These are phyloP conservation scores for Drosophila oshimai DNA, from an alignment of 1,140 invertebrate genomes.

Conservation along the genomic window DNA sequence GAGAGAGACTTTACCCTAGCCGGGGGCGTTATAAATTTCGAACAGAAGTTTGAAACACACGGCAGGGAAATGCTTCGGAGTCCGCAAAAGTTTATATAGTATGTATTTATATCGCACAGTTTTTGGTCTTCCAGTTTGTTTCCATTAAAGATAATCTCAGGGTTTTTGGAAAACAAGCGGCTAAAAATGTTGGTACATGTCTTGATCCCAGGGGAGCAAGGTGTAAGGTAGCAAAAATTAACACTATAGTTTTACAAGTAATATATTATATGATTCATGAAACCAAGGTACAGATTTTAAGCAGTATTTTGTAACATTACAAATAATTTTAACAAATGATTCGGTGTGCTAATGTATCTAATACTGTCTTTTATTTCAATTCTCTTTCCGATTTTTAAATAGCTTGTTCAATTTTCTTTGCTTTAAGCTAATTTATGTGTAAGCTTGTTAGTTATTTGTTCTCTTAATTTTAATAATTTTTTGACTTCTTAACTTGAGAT, in stretches of 20 bases:
- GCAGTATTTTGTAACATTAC: too few species aligned
- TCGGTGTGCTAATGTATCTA: too few species aligned
- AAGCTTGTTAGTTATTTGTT: too few species aligned
- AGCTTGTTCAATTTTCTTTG: too few species aligned
- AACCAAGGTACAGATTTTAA: too few species aligned
- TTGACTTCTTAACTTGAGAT: too few species aligned
- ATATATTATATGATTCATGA: neutral
- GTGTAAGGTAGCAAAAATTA: neutral
- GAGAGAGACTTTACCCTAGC: neutral
- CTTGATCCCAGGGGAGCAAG: neutral
- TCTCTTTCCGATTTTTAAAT: too few species aligned
- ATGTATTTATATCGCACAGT: neutral
- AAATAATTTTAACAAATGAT: too few species aligned
- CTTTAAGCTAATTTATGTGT: too few species aligned
- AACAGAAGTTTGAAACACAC: conserved; percentile 31
- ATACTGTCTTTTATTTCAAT: too few species aligned
- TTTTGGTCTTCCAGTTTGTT: neutral
- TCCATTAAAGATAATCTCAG: conserved; percentile 11
- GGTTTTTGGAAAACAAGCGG: neutral
- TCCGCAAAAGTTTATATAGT: conserved; percentile 13
- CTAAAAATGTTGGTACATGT: neutral
- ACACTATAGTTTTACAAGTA: neutral
- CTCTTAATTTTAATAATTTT: too few species aligned
- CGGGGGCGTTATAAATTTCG: conserved; percentile 22
- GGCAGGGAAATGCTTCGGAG: conserved; percentile 12